These are phyloP conservation scores for Pherbina coryleti DNA, from an alignment of 2,888 invertebrate species.

Conservation along the genomic window DNA sequence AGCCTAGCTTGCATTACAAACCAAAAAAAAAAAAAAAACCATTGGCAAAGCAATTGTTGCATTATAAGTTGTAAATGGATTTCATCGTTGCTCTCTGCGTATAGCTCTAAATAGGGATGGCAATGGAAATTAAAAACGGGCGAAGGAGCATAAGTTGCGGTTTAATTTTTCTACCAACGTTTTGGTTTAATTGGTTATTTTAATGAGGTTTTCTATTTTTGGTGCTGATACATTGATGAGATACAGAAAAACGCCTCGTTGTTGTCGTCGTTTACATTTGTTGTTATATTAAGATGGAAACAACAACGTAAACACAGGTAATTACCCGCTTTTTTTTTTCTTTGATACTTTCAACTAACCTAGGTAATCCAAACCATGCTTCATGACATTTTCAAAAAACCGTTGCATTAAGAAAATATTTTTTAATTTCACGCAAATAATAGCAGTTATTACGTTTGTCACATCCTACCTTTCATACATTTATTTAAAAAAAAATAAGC, in stretches of 20 bases:
- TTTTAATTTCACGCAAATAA: no score
- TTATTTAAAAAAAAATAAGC: no score
- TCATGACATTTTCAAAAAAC: no score
- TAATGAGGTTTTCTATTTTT: conserved; percentile 58
- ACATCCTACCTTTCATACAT: no score
- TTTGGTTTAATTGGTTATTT: conserved; percentile 60
- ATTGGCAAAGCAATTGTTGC: conserved; percentile 31
- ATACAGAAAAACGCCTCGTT: conserved; percentile 27
- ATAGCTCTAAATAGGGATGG: background rate
- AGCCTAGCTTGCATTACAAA: background rate
- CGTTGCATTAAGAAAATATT: no score
- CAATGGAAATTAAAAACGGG: background rate
- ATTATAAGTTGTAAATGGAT: conserved; percentile 33
- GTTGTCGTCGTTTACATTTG: conserved; percentile 10
- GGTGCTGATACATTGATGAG: conserved; percentile 33
- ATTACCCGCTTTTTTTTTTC: no score
- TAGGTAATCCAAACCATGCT: no score
- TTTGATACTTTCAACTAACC: no score
- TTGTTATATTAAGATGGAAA: background rate
- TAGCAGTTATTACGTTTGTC: no score
- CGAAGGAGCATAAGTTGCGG: background rate
- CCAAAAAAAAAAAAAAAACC: conserved; percentile 36
- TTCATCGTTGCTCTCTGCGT: background rate
- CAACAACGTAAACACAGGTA: no score
- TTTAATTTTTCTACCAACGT: background rate